phyloP scores from a whole-genome alignment of 2,113 vertebrate genomes.

The Ursus arctos region DNA sequence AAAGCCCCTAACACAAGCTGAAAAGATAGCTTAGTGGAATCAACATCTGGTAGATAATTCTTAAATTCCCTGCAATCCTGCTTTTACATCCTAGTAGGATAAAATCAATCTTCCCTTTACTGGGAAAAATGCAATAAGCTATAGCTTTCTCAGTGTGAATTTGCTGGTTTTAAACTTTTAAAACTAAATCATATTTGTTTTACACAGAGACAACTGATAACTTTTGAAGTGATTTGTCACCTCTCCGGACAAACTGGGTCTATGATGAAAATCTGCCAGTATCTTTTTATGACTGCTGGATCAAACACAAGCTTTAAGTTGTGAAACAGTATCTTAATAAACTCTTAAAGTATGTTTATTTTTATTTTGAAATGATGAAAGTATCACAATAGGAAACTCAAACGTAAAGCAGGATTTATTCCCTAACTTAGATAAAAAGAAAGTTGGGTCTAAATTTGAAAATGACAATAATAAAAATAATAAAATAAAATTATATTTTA shows the following conservation, averaged over 20 bases:
- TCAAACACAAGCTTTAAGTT: neutral
- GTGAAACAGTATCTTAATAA: neutral
- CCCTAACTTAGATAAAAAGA: neutral
- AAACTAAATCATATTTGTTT: constrained; percentile 58
- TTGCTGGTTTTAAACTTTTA: constrained; percentile 48
- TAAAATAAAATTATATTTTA: neutral
- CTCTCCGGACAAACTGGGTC: neutral
- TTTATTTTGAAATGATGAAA: constrained; percentile 13
- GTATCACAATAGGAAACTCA: neutral
- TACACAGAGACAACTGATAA: constrained; percentile 14
- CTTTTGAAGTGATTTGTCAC: constrained; percentile 23
- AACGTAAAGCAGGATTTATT: neutral
- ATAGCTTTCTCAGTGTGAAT: constrained; percentile 57
- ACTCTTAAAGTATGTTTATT: neutral
- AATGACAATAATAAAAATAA: neutral
- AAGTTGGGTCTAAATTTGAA: neutral
- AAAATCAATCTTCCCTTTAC: constrained; percentile 76
- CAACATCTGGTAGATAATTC: constrained; percentile 73
- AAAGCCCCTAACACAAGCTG: constrained; percentile 67
- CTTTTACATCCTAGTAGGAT: constrained; percentile 59
- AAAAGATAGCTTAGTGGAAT: constrained; percentile 60
- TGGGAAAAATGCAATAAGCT: constrained; percentile 54
- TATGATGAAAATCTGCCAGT: neutral
- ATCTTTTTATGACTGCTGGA: neutral
- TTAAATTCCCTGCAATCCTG: constrained; percentile 71